A percentile compares a stretch with the other conserved stretches of the same genome.
Evolutionary conservation across 92 coral and sea anemone genomes (phyloP).

Genomic region (Phenganax stokvisi): DNA sequence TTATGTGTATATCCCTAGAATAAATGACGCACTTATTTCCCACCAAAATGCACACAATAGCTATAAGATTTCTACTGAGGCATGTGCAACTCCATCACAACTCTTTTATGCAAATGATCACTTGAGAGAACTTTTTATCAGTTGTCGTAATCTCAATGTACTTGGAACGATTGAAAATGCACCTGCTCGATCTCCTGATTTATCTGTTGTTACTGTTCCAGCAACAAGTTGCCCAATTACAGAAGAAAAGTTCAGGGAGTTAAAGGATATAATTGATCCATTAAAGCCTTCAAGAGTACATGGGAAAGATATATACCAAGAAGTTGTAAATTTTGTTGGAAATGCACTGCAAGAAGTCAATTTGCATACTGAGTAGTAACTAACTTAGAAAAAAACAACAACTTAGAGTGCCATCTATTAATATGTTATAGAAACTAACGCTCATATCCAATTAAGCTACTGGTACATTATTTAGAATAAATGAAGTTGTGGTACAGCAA

Average conservation of each 20-base stretch:
- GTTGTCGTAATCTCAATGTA: no score
- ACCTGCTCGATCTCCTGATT: neutral
- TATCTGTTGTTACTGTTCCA: conserved; percentile 9
- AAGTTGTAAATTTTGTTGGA: neutral
- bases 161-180: neutral
- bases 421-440: no score
- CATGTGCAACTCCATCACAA: conserved; percentile 14
- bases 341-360: neutral
- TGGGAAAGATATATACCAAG: neutral
- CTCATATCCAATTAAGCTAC: no score
- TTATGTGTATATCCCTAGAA: conserved; percentile 8
- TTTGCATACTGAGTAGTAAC: neutral
- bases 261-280: conserved; percentile 4
- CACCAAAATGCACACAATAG: conserved; percentile 11
- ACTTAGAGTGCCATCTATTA: no score
- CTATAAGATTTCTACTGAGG: conserved; percentile 15
- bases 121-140: conserved; percentile 3
- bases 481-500: no score
- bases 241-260: neutral
- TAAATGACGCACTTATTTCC: conserved; percentile 1
- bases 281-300: neutral
- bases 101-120: neutral
- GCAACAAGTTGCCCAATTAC: conserved; percentile 5
- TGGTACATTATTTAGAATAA: no score
- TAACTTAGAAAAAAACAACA: no score